Evolutionary conservation across 2,797 vertebrate species (phyloP).

Genomic region (Spinibarbus caldwelli): DNA sequence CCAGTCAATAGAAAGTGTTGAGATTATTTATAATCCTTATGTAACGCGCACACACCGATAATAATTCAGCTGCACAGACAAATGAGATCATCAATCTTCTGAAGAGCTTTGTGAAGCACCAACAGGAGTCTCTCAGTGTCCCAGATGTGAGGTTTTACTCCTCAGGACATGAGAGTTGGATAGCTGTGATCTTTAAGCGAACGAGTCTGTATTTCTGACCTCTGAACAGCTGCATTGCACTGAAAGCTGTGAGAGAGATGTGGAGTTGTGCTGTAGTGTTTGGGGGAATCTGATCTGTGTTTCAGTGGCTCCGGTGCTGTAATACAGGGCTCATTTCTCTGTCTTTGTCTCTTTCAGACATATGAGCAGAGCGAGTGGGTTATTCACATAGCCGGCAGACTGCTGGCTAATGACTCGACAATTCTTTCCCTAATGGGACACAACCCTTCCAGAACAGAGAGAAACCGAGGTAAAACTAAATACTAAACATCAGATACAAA

Average conservation of each 20-base stretch:
- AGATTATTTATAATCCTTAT: conserved; percentile 28
- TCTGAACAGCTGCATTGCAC: neutral
- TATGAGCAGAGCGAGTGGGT: conserved; percentile 97
- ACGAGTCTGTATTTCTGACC: neutral
- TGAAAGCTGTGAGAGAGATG: neutral
- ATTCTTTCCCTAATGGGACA: conserved; percentile 83
- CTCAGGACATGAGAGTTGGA: neutral
- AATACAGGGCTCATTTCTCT: neutral
- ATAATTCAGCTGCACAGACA: neutral
- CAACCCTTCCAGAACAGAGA: conserved; percentile 85
- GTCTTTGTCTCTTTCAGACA: conserved; percentile 76
- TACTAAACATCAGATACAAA: neutral
- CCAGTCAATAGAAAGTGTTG: conserved; percentile 1
- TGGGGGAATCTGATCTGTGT: too few relatives aligned
- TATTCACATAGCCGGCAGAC: conserved; percentile 90
- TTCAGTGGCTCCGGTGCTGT: neutral
- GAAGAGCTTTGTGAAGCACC: neutral
- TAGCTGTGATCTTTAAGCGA: neutral
- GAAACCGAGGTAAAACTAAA: conserved; percentile 81
- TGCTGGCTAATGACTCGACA: conserved; percentile 86
- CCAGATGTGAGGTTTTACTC: neutral
- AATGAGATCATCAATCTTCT: conserved; percentile 28
- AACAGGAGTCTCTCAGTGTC: neutral
- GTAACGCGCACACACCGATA: neutral
- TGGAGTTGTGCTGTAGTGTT: neutral